These are phyloP conservation scores for Poeciliopsis paucimaculata DNA, from an alignment of 2,797 vertebrate species.

Conservation along the genomic window DNA sequence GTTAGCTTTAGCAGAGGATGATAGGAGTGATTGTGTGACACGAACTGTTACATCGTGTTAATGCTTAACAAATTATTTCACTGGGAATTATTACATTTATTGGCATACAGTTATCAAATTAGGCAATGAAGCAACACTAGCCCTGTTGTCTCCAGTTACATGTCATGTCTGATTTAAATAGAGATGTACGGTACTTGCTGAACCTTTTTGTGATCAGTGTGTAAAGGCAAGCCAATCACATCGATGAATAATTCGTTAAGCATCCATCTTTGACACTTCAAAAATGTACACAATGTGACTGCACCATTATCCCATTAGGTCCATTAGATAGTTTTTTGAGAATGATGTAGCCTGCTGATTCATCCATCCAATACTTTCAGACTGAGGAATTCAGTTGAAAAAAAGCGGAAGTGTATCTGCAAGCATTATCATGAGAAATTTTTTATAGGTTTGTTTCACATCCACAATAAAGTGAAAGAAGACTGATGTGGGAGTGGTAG, in stretches of 20 bases:
- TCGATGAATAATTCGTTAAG: not conserved
- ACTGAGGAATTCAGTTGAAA: not conserved
- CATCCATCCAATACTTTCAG: not conserved
- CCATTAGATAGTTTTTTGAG: not conserved
- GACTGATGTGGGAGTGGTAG: not conserved
- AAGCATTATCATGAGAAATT: not conserved
- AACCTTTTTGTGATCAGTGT: not conserved
- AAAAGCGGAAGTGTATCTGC: not conserved
- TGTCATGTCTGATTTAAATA: not conserved
- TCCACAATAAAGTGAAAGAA: slow-evolving; percentile 6
- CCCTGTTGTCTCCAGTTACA: not conserved
- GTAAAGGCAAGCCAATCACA: not conserved
- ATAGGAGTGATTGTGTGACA: not conserved
- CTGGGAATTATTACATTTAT: not conserved
- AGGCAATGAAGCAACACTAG: not conserved
- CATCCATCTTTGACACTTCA: not conserved
- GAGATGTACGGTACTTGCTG: not conserved
- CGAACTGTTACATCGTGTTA: not conserved
- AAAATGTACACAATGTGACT: not conserved
- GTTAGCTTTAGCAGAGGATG: not conserved
- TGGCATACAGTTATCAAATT: not conserved
- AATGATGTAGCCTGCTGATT: not conserved
- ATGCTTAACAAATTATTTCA: not conserved
- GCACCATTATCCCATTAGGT: not conserved
- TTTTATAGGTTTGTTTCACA: not conserved